These are phyloP conservation scores for Sycobia sp. DNA, from an alignment of 1,140 invertebrate genomes.

Conservation along the genomic window DNA sequence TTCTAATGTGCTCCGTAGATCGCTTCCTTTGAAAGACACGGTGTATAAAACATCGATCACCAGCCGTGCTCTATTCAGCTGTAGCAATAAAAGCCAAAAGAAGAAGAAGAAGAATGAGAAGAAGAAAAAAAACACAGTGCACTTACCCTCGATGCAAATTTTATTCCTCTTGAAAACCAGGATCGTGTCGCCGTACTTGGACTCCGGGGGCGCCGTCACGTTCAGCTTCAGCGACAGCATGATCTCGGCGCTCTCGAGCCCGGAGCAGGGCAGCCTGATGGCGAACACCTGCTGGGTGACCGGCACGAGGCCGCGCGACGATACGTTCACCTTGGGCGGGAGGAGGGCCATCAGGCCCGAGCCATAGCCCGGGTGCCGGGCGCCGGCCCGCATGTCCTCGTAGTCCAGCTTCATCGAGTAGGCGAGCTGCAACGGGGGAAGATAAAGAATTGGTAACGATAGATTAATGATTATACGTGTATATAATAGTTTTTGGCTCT, in stretches of 20 bases:
- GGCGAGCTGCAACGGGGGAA: conserved; percentile 67
- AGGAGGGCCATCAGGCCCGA: conserved; percentile 67
- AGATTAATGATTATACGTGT: too few relatives aligned
- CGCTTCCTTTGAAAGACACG: too few relatives aligned
- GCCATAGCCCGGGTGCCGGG: conserved; percentile 48
- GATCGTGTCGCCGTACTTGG: conserved; percentile 72
- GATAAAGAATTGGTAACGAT: too few relatives aligned
- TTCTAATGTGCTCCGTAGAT: too few relatives aligned
- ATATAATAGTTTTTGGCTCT: too few relatives aligned
- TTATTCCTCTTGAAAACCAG: conserved; percentile 84
- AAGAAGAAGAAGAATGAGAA: too few relatives aligned
- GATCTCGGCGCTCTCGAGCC: conserved; percentile 75
- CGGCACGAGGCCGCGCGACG: conserved; percentile 76
- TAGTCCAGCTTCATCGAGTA: conserved; percentile 80
- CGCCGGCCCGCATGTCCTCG: conserved; percentile 69
- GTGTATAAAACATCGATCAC: too few relatives aligned
- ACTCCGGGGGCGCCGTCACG: conserved; percentile 69
- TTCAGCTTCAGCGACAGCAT: conserved; percentile 77
- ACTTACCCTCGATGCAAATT: conserved; percentile 81
- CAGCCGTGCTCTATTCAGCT: too few relatives aligned
- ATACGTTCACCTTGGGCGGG: conserved; percentile 80
- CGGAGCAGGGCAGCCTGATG: conserved; percentile 79
- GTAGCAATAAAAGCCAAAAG: too few relatives aligned
- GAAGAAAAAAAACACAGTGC: background rate
- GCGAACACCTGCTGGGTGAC: conserved; percentile 76